Base-by-base conservation (phyloP, 2,888 invertebrate genomes). In the Conops quadrifasciatus region DNA sequence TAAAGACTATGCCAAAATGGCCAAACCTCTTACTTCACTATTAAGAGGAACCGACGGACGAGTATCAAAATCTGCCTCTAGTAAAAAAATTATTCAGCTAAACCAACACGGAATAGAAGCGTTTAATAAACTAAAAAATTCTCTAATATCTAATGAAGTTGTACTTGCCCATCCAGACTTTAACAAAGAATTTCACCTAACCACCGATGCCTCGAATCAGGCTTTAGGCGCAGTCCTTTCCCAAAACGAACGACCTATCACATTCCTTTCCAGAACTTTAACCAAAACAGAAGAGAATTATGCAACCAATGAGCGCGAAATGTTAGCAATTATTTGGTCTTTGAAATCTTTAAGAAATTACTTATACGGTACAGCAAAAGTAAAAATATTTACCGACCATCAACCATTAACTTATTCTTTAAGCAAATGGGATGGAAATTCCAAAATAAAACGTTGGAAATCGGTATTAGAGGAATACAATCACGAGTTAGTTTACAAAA, bases 371-470 rank as follows among this genome's bases (percentile, higher is more conserved):
- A 13, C 49, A 49, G 49, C 49, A 11, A 49, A 49, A 2, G 49
- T 49, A 2, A 49, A 30, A n/a, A n/a, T n/a, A n/a, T n/a, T n/a
- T n/a, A n/a, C n/a, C n/a, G n/a, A n/a, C n/a, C n/a, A n/a, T n/a
- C 59, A 30, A 59, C 30, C 59, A 5, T 16, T 28, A n/a, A 59
- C 26, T 16, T 59, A 59, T 16, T 3, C 59, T 3, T 24, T 63
- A 19, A 63, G 63, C 21, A 43, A 63, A 16, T n/a, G n/a, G 26
- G 26, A 65, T 49, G 9, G 13, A 4, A 65, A 65, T 15, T 1
- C 2, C 4, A 65, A 65, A 49, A 65, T 65, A 24, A 65, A 65
- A 28, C 47, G 65, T n/a, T 65, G 65, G 65, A 65, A 51, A 51
- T 47, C 60, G 28, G 4, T 58, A 4, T 16, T 58, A 21, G 58